These are phyloP conservation scores for Eledona agricola DNA, from an alignment of 2,888 invertebrate species.

Conservation along the genomic window DNA sequence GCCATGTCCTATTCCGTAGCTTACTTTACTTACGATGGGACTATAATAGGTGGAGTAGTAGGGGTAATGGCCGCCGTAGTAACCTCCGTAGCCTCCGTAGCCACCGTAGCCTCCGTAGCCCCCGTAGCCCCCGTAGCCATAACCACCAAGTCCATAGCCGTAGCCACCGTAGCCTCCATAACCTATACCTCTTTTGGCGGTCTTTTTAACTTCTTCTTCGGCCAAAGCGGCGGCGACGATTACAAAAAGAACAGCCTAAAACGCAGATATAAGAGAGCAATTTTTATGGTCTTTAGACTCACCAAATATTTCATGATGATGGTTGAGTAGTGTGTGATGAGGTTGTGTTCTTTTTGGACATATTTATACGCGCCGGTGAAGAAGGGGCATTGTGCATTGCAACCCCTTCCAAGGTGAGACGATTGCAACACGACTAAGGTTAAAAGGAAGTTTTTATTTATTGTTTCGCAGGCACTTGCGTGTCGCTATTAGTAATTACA, in stretches of 20 bases:
- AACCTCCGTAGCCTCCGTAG: conserved; percentile 38
- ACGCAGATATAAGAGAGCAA: conserved; percentile 1
- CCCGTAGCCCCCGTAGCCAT: conserved; percentile 42
- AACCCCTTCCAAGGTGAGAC: conserved; percentile 44
- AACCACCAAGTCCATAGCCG: too few relatives aligned
- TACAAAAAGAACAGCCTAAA: conserved; percentile 24
- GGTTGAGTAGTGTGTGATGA: conserved; percentile 7
- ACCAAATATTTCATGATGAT: conserved; percentile 49
- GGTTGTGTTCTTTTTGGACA: conserved; percentile 9
- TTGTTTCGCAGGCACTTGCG: conserved; percentile 44
- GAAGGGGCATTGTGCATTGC: conserved; percentile 33
- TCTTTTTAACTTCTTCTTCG: conserved; percentile 45
- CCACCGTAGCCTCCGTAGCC: conserved; percentile 43
- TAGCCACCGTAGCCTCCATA: conserved; percentile 41
- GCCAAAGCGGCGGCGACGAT: conserved; percentile 30
- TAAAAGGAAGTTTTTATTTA: conserved; percentile 47
- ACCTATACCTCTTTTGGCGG: conserved; percentile 53
- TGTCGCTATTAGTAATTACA: conserved; percentile 41
- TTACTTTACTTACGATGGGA: conserved; percentile 26
- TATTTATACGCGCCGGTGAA: conserved; percentile 31
- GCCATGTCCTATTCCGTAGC: conserved; percentile 35
- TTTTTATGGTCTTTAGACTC: conserved; percentile 24
- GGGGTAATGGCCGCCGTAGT: conserved; percentile 29
- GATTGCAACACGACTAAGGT: conserved; percentile 46
- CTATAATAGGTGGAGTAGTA: conserved; percentile 35